Evolutionary conservation across 1,140 invertebrate genomes (phyloP), one percentile per base, ranked within the genome.

Genomic region (Ceratosolen fusciceps): DNA sequence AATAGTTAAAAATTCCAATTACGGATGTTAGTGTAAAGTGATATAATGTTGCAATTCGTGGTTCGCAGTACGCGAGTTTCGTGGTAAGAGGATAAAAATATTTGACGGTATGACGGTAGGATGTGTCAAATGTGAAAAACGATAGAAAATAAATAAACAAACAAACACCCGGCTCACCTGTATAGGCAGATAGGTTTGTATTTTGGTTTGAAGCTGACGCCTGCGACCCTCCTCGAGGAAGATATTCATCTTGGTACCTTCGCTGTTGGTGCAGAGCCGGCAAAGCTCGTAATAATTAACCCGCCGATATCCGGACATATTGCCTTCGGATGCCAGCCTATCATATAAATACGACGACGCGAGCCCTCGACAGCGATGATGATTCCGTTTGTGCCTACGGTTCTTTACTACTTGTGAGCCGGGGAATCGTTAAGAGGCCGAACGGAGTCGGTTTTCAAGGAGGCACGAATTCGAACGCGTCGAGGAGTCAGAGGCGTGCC

Each of bases 251-350:
- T 93, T 94, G 78, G 86, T 90, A 71, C 93, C 93, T 80, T 92
- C 92, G 84, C 92, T 94, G 43, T 92, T 92, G 19, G 93, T 94
- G 86, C 93, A 94, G 56, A 94, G 89, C 83, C 93, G 91, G 84
- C 94, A 95, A 72, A 95, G 88, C 88, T 94, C 93, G 84, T 93
- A 93, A 85, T 93, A 95, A 87, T 93, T 94, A 14, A 94, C 93
- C 81, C 92, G 91, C 80, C 92, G 92, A 83, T 94, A 93, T 84
- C 92, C 93, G 74, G 92, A 91, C 93, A 94, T 94, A 56, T 71
- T 54, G 34, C 12, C 47, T 31, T 29, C 26, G 60, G 43, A 58
- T 56, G 58, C 47, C 77, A 73, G 77, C 68, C 54, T 77, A 52
- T 37, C 68, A 73, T 52, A 73, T 52, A 65, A 74, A 60, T 34